Evolutionary conservation across 35 echinoderm and acorn worm genomes (phyloP).

Genomic region (Ophiothrix spiculata): DNA sequence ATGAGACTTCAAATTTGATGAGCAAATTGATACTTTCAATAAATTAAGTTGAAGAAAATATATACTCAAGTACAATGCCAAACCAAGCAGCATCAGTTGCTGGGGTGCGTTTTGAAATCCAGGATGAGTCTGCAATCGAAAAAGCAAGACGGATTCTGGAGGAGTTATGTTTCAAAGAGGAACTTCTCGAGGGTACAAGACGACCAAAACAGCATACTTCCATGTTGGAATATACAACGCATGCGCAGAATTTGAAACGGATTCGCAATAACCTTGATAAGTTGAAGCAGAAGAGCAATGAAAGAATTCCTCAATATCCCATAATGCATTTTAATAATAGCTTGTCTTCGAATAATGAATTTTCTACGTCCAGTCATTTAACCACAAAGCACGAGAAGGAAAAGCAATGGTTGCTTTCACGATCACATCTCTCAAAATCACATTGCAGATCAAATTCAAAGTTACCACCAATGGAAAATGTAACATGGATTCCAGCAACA

Average conservation of each 20-base stretch:
- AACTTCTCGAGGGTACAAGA: neutral
- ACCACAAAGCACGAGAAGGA: neutral
- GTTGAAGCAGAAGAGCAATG: neutral
- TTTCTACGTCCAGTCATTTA: neutral
- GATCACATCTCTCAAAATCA: neutral
- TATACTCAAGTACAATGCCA: too few relatives aligned
- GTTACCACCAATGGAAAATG: neutral
- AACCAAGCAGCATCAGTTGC: neutral
- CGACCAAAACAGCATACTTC: neutral
- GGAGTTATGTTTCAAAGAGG: neutral
- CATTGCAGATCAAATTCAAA: neutral
- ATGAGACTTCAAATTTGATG: too few relatives aligned
- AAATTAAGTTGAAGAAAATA: too few relatives aligned
- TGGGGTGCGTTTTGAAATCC: neutral
- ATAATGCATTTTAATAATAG: neutral
- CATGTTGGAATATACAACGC: neutral
- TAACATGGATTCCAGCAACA: neutral
- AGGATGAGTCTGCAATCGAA: neutral
- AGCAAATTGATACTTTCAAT: too few relatives aligned
- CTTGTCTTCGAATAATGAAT: neutral
- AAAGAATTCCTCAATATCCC: neutral
- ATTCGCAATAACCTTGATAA: neutral
- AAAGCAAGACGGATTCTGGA: neutral
- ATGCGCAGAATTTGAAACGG: neutral
- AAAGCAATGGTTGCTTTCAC: too few relatives aligned